phyloP scores from a whole-genome alignment of 2,113 vertebrate genomes.

The Mesembrinibis cayennensis region DNA sequence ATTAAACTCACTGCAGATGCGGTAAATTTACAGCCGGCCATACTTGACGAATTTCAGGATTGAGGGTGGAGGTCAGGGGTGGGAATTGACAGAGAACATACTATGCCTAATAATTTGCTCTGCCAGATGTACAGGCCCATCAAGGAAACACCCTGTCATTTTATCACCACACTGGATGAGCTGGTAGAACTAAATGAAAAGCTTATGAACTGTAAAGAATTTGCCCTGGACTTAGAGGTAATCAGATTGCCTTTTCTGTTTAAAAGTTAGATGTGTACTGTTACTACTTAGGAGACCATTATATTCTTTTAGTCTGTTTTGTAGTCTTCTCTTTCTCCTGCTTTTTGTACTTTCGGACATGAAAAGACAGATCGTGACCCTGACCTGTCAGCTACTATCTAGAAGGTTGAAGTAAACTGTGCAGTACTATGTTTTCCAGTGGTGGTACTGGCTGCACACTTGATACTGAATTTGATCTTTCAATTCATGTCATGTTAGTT shows the following conservation, averaged over 20 bases:
- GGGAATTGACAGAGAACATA: neutral
- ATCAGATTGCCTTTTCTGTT: neutral
- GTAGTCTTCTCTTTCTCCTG: neutral
- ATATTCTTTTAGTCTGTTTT: neutral
- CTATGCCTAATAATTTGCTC: neutral
- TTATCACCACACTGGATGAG: constrained; percentile 84
- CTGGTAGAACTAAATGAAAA: constrained; percentile 91
- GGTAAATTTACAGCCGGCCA: neutral
- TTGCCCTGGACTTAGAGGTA: constrained; percentile 96
- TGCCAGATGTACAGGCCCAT: constrained; percentile 83
- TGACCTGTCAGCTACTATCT: neutral
- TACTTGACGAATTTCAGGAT: neutral
- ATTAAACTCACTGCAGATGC: neutral
- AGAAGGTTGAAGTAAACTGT: neutral
- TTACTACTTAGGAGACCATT: neutral
- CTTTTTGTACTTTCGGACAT: neutral
- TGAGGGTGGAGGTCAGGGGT: neutral
- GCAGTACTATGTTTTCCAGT: neutral
- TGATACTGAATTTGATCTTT: neutral
- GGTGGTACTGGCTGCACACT: neutral
- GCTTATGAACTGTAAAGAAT: constrained; percentile 83
- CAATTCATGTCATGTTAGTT: neutral
- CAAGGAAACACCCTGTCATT: constrained; percentile 81
- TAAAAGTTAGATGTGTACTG: neutral
- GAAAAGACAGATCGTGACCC: neutral